Conservation (phyloP, 2,797 vertebrate genomes). For the Siniperca undulata region DNA sequence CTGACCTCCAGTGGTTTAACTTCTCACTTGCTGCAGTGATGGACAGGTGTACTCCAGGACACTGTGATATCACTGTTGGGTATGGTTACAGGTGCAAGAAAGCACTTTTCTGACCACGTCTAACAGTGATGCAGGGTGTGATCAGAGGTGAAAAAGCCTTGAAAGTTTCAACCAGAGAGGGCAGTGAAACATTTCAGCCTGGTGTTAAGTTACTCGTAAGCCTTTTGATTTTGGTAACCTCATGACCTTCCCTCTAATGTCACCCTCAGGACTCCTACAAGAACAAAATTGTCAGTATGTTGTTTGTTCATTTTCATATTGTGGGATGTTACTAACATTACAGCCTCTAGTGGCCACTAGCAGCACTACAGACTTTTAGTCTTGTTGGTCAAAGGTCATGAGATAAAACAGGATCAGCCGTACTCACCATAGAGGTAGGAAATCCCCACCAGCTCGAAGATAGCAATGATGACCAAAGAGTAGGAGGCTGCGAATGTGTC, state of each 20-base stretch:
- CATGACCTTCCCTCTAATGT: neutral
- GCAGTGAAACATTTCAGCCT: neutral
- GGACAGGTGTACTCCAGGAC: neutral
- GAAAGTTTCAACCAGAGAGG: neutral
- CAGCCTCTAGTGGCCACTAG: neutral
- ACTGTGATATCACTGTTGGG: too few relatives aligned
- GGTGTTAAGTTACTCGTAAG: neutral
- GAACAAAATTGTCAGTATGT: neutral
- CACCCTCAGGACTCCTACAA: neutral
- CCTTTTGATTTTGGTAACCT: neutral
- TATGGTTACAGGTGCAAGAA: neutral
- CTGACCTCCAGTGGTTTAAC: neutral
- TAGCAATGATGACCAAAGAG: constrained; percentile 97
- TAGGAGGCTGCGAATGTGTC: constrained; percentile 97
- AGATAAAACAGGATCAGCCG: neutral
- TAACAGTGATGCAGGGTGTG: neutral
- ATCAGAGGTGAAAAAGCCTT: neutral
- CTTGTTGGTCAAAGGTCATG: constrained; percentile 1
- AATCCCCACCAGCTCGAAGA: constrained; percentile 96
- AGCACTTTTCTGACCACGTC: neutral
- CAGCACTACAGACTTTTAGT: neutral
- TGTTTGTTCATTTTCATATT: neutral
- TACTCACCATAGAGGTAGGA: constrained; percentile 96
- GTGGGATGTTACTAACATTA: constrained; percentile 7
- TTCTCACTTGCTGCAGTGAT: neutral